Evolutionary conservation across 1,140 invertebrate species (phyloP), one percentile per base, ranked within the genome.

Genomic region (Drosophila seguyi): DNA sequence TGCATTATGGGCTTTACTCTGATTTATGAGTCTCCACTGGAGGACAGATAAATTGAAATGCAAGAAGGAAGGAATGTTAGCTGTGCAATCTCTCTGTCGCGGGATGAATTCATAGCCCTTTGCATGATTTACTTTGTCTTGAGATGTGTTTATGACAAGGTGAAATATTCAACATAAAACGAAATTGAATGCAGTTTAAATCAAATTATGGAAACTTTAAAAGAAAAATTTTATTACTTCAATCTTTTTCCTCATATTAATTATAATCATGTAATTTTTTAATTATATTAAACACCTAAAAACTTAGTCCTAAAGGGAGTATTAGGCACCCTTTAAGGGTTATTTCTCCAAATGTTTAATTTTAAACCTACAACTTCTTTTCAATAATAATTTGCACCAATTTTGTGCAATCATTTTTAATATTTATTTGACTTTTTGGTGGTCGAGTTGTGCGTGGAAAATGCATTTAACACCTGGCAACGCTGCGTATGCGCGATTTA

Each of bases 1-100:
- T 73, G 69, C 69, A 73, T 73, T 72, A 73, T 25, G 69, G 44
- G 67, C 67, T 50, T 73, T 72, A 45, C 42, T 14, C 44, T 73
- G 69, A 73, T 73, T 73, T 59, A 73, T 73, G 69, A 72, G 67
- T 47, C 41, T 41, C 48, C 11, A 25, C 50, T 72, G 53, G 29
- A 14, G 36, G 53, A 59, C 44, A 57, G 42, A 59, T 59, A 72
- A 57, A 73, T 72, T 59, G 53, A 41, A 72, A 50, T 14, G 67
- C 36, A 16, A 16, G 45, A 3, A 16, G 6, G 8, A 18, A 29
- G 14, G 18, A 27, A 14, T 1, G 42, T 20, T 14, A 16, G n/a
- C 38, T 29, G 29, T 22, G 22, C 56, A 22, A 38, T 72, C 13
- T 53, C 14, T 53, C 50, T n/a, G 22, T 36, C 14, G 29, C 42